Evolutionary conservation across 2,888 invertebrate genomes (phyloP), one percentile per base, ranked within the genome.

Genomic region (Dasysyrphus tricinctus): DNA sequence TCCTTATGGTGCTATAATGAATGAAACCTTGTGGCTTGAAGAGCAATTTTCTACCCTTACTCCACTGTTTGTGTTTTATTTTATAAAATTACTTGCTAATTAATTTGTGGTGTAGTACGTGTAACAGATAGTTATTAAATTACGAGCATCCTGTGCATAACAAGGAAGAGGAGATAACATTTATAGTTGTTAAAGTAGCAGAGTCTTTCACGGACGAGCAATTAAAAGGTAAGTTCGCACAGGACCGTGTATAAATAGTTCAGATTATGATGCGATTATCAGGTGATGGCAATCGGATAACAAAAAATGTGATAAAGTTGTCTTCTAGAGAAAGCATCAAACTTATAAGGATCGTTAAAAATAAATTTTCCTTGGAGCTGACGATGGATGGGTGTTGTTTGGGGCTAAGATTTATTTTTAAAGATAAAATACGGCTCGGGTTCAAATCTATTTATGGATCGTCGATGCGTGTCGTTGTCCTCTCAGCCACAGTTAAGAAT

Each of bases 151-250:
- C 70, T 72, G 70, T 65, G 24, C 12, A 59, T 44, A 76, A 51
- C 29, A 24, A 76, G 59, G 6, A 54, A 49, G 29, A 44, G 47
- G 24, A 44, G 34, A 44, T 73, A 47, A 24, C 65, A 59, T 24
- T 24, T 72, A 39, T 61, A 59, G 24, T 54, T 34, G 14, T 37
- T 51, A 61, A 73, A 44, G 6, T 34, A 59, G 54, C 42, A 24
- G 44, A 67, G 37, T 57, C 39, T 74, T 54, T 61, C 44, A 16
- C 39, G 49, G 61, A 49, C 73, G 77, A 59, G 37, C 57, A 70
- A 69, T 54, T 47, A 78, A 85, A 85, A 81, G 85, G 85, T 85
- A 44, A 85, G 81, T 81, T 51, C 42, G 39, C 37, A 11, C 11
- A 51, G 44, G 19, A 42, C 39, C 1, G 24, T 24, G 24, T 24